These are phyloP conservation scores for Drosophila sp. DNA, from an alignment of 1,140 invertebrate genomes.

Conservation along the genomic window DNA sequence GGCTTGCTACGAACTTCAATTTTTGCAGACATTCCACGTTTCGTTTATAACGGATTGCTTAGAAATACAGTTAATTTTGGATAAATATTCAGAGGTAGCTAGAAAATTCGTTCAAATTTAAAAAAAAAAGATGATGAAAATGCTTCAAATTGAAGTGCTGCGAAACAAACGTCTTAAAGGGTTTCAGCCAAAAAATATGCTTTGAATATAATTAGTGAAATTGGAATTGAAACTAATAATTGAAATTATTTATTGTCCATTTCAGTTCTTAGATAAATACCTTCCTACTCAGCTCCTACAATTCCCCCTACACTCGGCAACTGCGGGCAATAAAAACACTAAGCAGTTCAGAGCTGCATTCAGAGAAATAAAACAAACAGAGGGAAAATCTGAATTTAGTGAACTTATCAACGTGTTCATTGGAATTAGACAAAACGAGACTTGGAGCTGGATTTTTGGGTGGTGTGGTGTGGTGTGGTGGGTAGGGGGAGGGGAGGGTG, in stretches of 20 bases:
- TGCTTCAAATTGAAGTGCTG: too few relatives aligned
- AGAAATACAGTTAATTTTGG: too few relatives aligned
- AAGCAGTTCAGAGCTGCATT: background rate
- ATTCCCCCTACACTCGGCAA: background rate
- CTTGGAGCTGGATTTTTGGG: background rate
- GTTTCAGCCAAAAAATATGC: too few relatives aligned
- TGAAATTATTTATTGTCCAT: background rate
- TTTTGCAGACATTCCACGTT: background rate
- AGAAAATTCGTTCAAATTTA: too few relatives aligned
- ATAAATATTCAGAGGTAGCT: too few relatives aligned
- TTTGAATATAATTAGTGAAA: too few relatives aligned
- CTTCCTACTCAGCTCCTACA: background rate
- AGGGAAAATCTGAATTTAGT: slow-evolving; percentile 21
- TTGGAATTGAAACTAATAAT: background rate
- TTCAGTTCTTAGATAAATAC: background rate
- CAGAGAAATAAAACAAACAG: slow-evolving; percentile 1
- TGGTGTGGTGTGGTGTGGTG: too few relatives aligned
- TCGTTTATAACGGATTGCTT: too few relatives aligned
- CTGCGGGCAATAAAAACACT: background rate
- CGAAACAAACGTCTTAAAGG: too few relatives aligned
- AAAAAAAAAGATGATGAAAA: too few relatives aligned
- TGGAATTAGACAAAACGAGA: slow-evolving; percentile 8
- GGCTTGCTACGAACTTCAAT: background rate
- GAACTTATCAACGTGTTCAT: slow-evolving; percentile 21
- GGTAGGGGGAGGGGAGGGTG: too few relatives aligned